Conservation (phyloP, 2,888 invertebrate species). For the Smittia sp. region DNA sequence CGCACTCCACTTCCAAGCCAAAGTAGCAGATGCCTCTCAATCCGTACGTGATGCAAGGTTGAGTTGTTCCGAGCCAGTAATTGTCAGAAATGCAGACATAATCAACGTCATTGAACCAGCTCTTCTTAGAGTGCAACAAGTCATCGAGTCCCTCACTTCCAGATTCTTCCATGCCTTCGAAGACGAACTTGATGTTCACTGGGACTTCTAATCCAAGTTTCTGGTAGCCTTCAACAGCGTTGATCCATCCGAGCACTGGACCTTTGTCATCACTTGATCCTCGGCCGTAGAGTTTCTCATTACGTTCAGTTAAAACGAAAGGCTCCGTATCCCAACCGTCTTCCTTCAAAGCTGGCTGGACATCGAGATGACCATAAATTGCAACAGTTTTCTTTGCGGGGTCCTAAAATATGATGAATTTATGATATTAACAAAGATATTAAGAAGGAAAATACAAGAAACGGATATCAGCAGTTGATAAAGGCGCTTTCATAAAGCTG, state of each 20-base stretch:
- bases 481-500: too few species aligned
- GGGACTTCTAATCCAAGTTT: conserved; percentile 65
- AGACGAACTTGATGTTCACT: conserved; percentile 81
- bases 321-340: conserved; percentile 98
- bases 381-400: conserved; percentile 86
- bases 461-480: too few species aligned
- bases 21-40: conserved; percentile 92
- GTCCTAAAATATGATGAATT: conserved; percentile 62
- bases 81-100: conserved; percentile 98
- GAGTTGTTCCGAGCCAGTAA: conserved; percentile 96
- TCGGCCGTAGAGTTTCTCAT: conserved; percentile 87
- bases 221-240: conserved; percentile 87
- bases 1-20: conserved; percentile 81
- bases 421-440: background rate
- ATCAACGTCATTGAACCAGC: conserved; percentile 64
- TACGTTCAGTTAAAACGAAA: conserved; percentile 80
- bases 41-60: conserved; percentile 96
- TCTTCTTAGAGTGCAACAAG: conserved; percentile 65
- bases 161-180: conserved; percentile 98
- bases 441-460: background rate
- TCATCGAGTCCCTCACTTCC: conserved; percentile 95
- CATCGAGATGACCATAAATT: conserved; percentile 97
- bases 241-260: conserved; percentile 92
- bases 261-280: conserved; percentile 95
- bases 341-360: conserved; percentile 88